Conservation (phyloP, 2,797 vertebrate species). For the Australoheros facetus region DNA sequence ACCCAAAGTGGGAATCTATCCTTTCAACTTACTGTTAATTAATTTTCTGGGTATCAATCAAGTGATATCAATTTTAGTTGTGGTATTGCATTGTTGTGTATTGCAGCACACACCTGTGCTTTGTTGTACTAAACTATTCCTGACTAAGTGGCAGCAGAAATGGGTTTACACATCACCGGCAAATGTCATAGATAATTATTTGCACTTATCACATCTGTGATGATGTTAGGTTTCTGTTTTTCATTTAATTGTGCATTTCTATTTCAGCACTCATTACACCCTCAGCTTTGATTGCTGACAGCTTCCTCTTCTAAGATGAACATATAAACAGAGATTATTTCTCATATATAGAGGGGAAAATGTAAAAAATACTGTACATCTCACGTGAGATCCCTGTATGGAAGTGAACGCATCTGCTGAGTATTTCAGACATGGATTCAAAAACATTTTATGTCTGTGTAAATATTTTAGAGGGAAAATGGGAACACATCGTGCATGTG, state of each 20-base stretch:
- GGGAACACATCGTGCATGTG: slow-evolving; percentile 6
- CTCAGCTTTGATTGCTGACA: not conserved
- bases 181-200: slow-evolving; percentile 45
- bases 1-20: not conserved
- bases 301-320: slow-evolving; percentile 5
- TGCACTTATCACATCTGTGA: slow-evolving; percentile 37
- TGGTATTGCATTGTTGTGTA: not conserved
- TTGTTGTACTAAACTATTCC: not conserved
- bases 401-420: slow-evolving; percentile 6
- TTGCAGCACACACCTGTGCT: not conserved
- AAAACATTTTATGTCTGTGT: slow-evolving; percentile 14
- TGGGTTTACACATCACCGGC: slow-evolving; percentile 16
- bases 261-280: not conserved
- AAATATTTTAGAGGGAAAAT: slow-evolving; percentile 48
- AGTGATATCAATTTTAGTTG: slow-evolving; percentile 3
- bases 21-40: not conserved
- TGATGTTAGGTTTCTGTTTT: slow-evolving; percentile 21
- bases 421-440: not conserved
- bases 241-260: slow-evolving; percentile 7
- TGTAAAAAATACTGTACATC: not conserved
- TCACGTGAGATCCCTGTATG: not conserved
- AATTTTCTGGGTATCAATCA: slow-evolving; percentile 3
- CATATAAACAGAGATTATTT: not conserved
- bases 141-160: not conserved
- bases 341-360: not conserved